These are phyloP conservation scores for Pachymerium ferrugineum DNA, from an alignment of 2,888 invertebrate genomes.

Conservation along the genomic window DNA sequence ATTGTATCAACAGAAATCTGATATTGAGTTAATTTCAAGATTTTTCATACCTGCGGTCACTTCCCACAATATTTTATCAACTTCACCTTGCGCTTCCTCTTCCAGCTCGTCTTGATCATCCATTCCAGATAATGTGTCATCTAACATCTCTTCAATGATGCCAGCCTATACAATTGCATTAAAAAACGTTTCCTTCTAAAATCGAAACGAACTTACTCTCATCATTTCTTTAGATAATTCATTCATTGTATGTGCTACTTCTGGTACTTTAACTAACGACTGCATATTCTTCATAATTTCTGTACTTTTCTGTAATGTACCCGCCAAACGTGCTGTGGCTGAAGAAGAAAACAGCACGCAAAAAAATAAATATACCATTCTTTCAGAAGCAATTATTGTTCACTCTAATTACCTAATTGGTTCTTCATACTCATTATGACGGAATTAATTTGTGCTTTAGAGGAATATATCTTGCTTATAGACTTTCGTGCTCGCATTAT, in stretches of 20 bases:
- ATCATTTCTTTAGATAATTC: slow-evolving; percentile 99
- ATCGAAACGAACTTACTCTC: slow-evolving; percentile 59
- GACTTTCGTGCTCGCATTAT: slow-evolving; percentile 81
- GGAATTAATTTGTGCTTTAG: slow-evolving; percentile 95
- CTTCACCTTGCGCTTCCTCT: slow-evolving; percentile 88
- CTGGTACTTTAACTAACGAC: slow-evolving; percentile 78
- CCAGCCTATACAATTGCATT: slow-evolving; percentile 59
- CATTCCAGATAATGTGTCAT: slow-evolving; percentile 88
- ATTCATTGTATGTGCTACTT: slow-evolving; percentile 92
- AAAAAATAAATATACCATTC: background rate
- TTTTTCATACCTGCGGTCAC: slow-evolving; percentile 61
- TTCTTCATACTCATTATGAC: slow-evolving; percentile 97
- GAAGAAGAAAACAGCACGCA: slow-evolving; percentile 30
- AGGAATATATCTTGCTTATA: slow-evolving; percentile 82
- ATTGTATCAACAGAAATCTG: background rate
- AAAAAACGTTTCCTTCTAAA: background rate
- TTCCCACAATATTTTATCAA: slow-evolving; percentile 86
- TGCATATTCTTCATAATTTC: slow-evolving; percentile 99
- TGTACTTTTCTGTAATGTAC: slow-evolving; percentile 87
- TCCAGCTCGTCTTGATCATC: slow-evolving; percentile 92
- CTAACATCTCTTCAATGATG: slow-evolving; percentile 98
- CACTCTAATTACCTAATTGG: slow-evolving; percentile 75
- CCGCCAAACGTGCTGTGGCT: slow-evolving; percentile 92
- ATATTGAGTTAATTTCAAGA: background rate
- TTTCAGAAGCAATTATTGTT: background rate